phyloP scores from a whole-genome alignment of 2,888 invertebrate genomes.

The Caenorhabditis wallacei region DNA sequence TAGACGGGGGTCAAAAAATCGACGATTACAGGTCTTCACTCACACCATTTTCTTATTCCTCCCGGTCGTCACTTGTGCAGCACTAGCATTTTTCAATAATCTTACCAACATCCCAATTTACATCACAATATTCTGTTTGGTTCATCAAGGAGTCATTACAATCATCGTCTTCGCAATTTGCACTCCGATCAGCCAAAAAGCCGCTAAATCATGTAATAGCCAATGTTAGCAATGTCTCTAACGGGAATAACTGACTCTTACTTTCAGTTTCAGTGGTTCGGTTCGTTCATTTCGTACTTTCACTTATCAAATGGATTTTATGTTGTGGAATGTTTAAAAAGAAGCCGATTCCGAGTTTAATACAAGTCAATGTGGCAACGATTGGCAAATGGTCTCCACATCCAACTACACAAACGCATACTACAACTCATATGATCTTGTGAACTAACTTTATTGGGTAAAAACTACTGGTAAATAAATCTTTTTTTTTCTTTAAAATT shows the following conservation, averaged over 20 bases:
- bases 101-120: slow-evolving; percentile 46
- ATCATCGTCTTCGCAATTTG: slow-evolving; percentile 34
- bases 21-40: slow-evolving; percentile 39
- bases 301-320: slow-evolving; percentile 19
- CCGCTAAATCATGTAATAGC: slow-evolving; percentile 39
- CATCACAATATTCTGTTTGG: slow-evolving; percentile 46
- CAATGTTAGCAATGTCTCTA: slow-evolving; percentile 3
- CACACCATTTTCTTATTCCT: slow-evolving; percentile 45
- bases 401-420: slow-evolving; percentile 32
- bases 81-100: slow-evolving; percentile 8
- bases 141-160: slow-evolving; percentile 56
- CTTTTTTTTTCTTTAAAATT: too few relatives aligned
- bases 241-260: neutral
- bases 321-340: slow-evolving; percentile 33
- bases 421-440: slow-evolving; percentile 13
- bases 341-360: slow-evolving; percentile 18
- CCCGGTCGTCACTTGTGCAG: slow-evolving; percentile 26
- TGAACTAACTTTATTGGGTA: neutral
- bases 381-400: slow-evolving; percentile 10
- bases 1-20: slow-evolving; percentile 1
- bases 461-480: neutral
- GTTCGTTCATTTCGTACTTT: slow-evolving; percentile 26
- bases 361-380: slow-evolving; percentile 28
- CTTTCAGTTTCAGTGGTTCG: slow-evolving; percentile 56
- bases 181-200: slow-evolving; percentile 35